Evolutionary conservation across 2,113 vertebrate genomes (phyloP), one percentile per base, ranked within the genome.

Genomic region (Hemiprocne comata): DNA sequence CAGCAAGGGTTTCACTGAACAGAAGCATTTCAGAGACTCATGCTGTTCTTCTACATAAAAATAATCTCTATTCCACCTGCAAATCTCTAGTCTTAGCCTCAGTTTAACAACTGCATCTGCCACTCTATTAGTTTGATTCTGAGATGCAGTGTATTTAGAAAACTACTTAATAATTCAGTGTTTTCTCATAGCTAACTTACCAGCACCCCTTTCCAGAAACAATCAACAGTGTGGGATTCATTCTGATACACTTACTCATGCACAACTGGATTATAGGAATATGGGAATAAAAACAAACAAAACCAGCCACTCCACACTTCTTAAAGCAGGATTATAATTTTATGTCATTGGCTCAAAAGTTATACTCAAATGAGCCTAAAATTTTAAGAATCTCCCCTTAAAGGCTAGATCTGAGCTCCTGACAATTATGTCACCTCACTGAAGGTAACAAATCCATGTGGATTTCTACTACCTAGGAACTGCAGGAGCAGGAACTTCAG

Each of bases 121-220:
- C 34, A 62, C 7, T 34, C 62, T n/a, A 71, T 84, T 95, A 64
- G 87, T 80, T 93, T 77, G 80, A 50, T 58, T 70, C 23, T 75
- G 44, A 85, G 54, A 82, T 64, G 51, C 26, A 89, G 73, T 33
- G 23, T 64, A 87, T 91, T 96, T 95, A 95, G 40, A 84, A 94
- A 95, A 51, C 55, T 69, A 74, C 79, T 95, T 94, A 93, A 90
- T 81, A 94, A 58, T 91, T 91, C 89, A 93, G 86, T 90, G 89
- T 82, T 85, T 78, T 92, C 54, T 44, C 44, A 91, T 23, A 72
- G 93, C 60, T 46, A 95, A 77, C 18, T 78, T n/a, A 55, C 2
- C 2, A 91, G 33, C 51, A 83, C 36, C 71, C 75, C 42, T 66
- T 80, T 83, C 72, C 82, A 90, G 28, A 91, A 85, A 62, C 0